A percentile compares a stretch with the other conserved stretches of the same genome.
Evolutionary conservation across 2,888 invertebrate species (phyloP).

Genomic region (Girardia tigrina): DNA sequence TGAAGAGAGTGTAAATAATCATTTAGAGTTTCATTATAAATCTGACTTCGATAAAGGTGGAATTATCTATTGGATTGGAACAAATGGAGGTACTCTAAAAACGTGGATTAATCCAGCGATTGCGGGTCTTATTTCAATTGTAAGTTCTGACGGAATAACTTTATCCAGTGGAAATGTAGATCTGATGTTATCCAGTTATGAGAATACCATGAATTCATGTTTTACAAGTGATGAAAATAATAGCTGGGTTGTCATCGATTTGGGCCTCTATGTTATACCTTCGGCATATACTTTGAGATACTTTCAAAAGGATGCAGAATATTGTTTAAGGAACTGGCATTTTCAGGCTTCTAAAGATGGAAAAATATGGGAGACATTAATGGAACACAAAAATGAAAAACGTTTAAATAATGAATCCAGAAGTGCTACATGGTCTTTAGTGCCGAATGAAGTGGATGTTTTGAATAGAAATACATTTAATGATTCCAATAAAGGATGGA

Average conservation of each 20-base stretch:
- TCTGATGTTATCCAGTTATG: constrained; percentile 71
- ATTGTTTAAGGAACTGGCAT: constrained; percentile 85
- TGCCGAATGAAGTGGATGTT: not conserved
- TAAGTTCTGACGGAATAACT: constrained; percentile 69
- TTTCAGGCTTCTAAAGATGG: constrained; percentile 88
- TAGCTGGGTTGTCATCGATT: constrained; percentile 76
- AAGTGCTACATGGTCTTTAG: constrained; percentile 30
- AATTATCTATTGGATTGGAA: constrained; percentile 82
- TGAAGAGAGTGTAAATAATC: constrained; percentile 56
- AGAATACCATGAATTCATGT: constrained; percentile 81
- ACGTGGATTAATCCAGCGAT: constrained; percentile 57
- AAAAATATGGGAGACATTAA: constrained; percentile 71
- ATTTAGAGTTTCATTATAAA: constrained; percentile 58
- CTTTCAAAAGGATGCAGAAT: constrained; percentile 58
- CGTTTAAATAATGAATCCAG: constrained; percentile 77
- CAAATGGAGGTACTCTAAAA: constrained; percentile 52
- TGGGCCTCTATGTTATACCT: constrained; percentile 77
- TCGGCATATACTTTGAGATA: constrained; percentile 79
- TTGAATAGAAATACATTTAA: not conserved
- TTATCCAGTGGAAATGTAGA: constrained; percentile 86
- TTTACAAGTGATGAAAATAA: constrained; percentile 80
- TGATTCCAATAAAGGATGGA: constrained; percentile 58
- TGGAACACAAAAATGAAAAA: constrained; percentile 75
- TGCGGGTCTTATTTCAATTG: constrained; percentile 33
- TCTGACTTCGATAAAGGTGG: constrained; percentile 93